These are phyloP conservation scores for Trichogramma pretiosum DNA, from an alignment of 1,140 invertebrate species.

Conservation along the genomic window DNA sequence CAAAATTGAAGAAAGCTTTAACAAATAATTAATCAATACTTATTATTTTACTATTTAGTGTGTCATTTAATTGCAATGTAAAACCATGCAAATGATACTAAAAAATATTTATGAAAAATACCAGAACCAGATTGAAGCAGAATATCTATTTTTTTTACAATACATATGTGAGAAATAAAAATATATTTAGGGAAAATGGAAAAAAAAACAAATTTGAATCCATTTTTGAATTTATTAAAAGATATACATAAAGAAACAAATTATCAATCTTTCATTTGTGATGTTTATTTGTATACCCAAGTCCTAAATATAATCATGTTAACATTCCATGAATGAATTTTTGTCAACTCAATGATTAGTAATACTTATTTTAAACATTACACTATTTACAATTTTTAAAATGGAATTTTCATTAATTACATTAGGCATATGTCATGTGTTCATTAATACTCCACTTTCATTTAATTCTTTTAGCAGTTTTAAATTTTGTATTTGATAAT, in stretches of 20 bases:
- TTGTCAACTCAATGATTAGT: constrained; percentile 14
- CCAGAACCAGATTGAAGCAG: no score
- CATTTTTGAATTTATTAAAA: constrained; percentile 42
- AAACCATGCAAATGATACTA: no score
- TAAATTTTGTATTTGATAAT: constrained; percentile 13
- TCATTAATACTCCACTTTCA: constrained; percentile 8
- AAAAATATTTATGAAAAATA: no score
- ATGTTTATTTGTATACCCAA: constrained; percentile 31
- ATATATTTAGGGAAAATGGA: constrained; percentile 2
- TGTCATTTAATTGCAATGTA: no score
- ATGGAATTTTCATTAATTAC: constrained; percentile 23
- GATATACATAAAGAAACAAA: constrained; percentile 32
- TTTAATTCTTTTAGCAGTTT: constrained; percentile 13
- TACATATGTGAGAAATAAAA: constrained; percentile 8
- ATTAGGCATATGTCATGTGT: constrained; percentile 21
- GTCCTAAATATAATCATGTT: constrained; percentile 24
- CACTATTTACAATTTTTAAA: constrained; percentile 24
- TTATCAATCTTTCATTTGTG: constrained; percentile 22
- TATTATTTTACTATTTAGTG: no score
- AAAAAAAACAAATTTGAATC: constrained; percentile 28
- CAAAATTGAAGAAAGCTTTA: no score
- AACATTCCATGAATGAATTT: constrained; percentile 20
- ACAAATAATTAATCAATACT: no score
- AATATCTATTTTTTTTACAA: constrained; percentile 9
- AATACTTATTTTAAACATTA: constrained; percentile 13